Base-by-base conservation (phyloP, 2,797 vertebrate genomes). In the Caiman crocodilus region DNA sequence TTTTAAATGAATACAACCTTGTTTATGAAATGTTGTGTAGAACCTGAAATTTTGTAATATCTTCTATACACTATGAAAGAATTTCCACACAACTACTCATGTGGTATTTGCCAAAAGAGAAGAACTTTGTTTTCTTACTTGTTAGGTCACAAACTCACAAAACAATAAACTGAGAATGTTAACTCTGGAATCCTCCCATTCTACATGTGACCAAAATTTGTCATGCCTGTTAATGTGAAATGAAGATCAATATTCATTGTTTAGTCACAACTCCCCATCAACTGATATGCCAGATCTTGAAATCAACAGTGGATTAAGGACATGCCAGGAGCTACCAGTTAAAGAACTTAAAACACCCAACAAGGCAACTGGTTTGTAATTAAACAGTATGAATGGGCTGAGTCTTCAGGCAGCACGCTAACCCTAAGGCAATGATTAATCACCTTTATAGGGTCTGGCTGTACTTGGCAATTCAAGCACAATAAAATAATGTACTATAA, bases 161-260 rank as follows among this genome's bases (percentile, higher is more conserved):
- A 63, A 59, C 20, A 93, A 30, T 4, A 84, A 80, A 82, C 83
- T 9, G 79, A 25, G 78, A 94, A 88, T 4, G 4, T 28, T 56
- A 58, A 32, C 10, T 26, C 14, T n/a, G 26, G 28, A 76, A 85
- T 87, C 64, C 26, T 50, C 42, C 7, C 16, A 28, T 73, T 63
- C 20, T 56, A 77, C 59, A 26, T 91, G 32, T 71, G 63, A 74
- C 73, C 42, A 18, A 30, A 77, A 59, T 14, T 90, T 90, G 35
- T 73, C 58, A 67, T 50, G 14, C 21, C 18, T 0, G 1, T 86
- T 88, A 95, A 86, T 87, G 87, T 42, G 78, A 96, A 96, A 94
- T 92, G 82, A 94, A 95, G 94, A 95, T 95, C 94, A 95, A 82
- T 94, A 73, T 50, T 69, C 89, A 85, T 92, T 95, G 80, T 97